These are phyloP conservation scores for Heterodera filipjevi DNA, from an alignment of 2,888 invertebrate genomes.

Conservation along the genomic window DNA sequence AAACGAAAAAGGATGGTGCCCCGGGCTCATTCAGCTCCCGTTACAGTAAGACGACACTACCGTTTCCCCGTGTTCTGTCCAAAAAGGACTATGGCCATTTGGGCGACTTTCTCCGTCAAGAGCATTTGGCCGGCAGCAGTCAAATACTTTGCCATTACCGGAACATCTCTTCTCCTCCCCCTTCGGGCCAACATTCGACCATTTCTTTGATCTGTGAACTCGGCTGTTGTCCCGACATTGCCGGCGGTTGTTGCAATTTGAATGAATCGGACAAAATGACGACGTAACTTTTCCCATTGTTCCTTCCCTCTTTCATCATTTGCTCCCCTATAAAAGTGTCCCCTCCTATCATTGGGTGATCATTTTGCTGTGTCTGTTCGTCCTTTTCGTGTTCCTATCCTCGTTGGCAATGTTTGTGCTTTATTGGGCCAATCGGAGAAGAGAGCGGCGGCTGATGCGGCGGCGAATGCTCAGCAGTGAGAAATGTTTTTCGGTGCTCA, in stretches of 20 bases:
- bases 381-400: slow-evolving; percentile 23
- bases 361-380: slow-evolving; percentile 11
- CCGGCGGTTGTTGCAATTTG: slow-evolving; percentile 26
- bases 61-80: slow-evolving; percentile 12
- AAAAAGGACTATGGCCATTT: slow-evolving; percentile 20
- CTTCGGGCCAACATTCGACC: neutral
- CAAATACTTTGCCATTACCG: slow-evolving; percentile 22
- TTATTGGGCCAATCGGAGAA: slow-evolving; percentile 16
- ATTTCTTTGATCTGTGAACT: slow-evolving; percentile 24
- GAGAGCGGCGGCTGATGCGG: neutral
- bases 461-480: neutral
- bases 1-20: neutral
- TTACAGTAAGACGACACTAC: neutral
- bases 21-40: neutral
- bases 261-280: neutral
- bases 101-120: slow-evolving; percentile 26
- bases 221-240: slow-evolving; percentile 22
- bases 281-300: neutral
- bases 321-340: neutral
- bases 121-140: slow-evolving; percentile 27
- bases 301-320: neutral
- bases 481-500: slow-evolving; percentile 12
- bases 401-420: slow-evolving; percentile 25
- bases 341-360: slow-evolving; percentile 23
- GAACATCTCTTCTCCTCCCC: neutral